Evolutionary conservation across 2,797 vertebrate genomes (phyloP).

Genomic region (Platyrinchus mystaceus): DNA sequence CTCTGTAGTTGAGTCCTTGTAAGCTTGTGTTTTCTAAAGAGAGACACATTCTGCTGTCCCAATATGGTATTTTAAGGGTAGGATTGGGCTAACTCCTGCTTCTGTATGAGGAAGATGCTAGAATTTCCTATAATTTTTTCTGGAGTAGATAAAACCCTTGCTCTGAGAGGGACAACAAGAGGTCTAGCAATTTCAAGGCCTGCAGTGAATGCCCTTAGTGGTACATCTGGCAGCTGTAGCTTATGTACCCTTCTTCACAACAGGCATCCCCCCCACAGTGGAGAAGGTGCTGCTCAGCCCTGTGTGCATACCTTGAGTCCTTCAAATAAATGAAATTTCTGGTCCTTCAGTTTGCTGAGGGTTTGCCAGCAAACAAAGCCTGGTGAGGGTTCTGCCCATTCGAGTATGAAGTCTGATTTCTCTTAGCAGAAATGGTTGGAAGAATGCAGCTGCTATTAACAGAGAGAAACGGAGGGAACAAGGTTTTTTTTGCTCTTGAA

Average conservation of each 20-base stretch:
- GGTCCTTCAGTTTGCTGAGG: not conserved
- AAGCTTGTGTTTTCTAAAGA: not conserved
- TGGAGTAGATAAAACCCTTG: not conserved
- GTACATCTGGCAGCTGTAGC: not conserved
- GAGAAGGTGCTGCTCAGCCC: not conserved
- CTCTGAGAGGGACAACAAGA: not conserved
- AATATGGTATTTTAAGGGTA: not conserved
- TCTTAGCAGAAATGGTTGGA: not conserved
- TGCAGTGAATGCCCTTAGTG: not conserved
- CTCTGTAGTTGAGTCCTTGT: not conserved
- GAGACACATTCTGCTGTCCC: not conserved
- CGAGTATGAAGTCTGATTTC: not conserved
- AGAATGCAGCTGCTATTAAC: not conserved
- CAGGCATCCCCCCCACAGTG: not conserved
- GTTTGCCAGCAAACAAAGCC: not conserved
- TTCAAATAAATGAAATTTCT: not conserved
- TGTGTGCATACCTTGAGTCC: accelerated
- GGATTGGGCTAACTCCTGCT: not conserved
- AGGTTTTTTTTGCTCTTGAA: not conserved
- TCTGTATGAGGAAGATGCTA: not conserved
- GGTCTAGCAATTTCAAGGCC: not conserved
- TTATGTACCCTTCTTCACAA: not conserved
- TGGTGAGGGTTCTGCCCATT: not conserved
- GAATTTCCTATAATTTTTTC: not conserved
- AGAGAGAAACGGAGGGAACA: not conserved